A percentile compares a stretch with the other conserved stretches of the same genome.
phyloP scores from a whole-genome alignment of 2,888 invertebrate species.

The Melitaea athalia region DNA sequence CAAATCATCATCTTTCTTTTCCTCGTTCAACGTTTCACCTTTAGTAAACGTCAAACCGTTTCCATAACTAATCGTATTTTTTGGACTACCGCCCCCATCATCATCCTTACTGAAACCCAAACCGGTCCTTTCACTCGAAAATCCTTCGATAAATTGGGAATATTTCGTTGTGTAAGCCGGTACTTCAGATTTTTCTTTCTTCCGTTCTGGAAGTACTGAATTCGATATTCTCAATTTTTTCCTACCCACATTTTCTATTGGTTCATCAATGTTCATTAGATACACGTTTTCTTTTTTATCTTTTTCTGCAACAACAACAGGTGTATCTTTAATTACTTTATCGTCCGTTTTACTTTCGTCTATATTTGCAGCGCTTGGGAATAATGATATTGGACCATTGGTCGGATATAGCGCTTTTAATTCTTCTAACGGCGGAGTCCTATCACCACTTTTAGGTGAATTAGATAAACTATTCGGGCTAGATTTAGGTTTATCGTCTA shows the following conservation, averaged over 20 bases:
- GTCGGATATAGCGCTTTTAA: constrained; percentile 55
- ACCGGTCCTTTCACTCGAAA: constrained; percentile 73
- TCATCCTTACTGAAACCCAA: constrained; percentile 71
- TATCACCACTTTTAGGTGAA: constrained; percentile 52
- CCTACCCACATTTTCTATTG: constrained; percentile 53
- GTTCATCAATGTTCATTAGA: constrained; percentile 55
- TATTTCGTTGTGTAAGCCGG: constrained; percentile 75
- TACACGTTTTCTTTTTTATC: constrained; percentile 70
- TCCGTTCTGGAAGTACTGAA: constrained; percentile 66
- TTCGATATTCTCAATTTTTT: constrained; percentile 75
- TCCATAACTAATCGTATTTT: constrained; percentile 68
- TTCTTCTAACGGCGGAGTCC: constrained; percentile 52
- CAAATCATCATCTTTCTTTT: constrained; percentile 63
- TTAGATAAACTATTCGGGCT: constrained; percentile 49
- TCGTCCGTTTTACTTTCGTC: constrained; percentile 47
- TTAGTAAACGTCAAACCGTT: constrained; percentile 77
- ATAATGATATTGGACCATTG: constrained; percentile 44
- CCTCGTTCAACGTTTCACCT: constrained; percentile 76
- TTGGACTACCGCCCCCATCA: constrained; percentile 53
- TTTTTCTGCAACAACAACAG: constrained; percentile 43
- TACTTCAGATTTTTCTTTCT: constrained; percentile 58
- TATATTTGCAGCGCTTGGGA: constrained; percentile 50
- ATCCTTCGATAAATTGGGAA: constrained; percentile 71
- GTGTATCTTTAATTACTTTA: constrained; percentile 37
- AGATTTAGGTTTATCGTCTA: constrained; percentile 41